These are phyloP conservation scores for Betta splendens DNA, from an alignment of 2,797 vertebrate species.

Conservation along the genomic window DNA sequence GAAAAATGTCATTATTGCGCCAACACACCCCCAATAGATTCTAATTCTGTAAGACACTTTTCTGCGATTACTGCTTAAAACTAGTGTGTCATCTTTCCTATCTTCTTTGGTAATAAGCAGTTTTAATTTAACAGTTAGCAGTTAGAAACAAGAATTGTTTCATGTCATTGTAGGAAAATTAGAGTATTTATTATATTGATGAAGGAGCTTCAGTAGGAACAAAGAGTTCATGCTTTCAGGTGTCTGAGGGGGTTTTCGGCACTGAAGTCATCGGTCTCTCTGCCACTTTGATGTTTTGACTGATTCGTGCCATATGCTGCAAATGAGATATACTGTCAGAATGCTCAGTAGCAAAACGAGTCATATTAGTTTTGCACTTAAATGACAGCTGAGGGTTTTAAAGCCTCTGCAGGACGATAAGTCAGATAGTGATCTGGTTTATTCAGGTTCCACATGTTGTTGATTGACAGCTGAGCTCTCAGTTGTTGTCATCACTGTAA, in stretches of 20 bases:
- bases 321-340: not conserved
- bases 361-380: not conserved
- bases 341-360: not conserved
- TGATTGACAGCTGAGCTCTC: not conserved
- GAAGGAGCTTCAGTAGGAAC: not conserved
- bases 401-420: not conserved
- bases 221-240: not conserved
- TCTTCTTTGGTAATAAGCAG: not conserved
- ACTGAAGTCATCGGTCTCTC: not conserved
- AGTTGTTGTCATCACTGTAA: not conserved
- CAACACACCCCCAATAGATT: not conserved
- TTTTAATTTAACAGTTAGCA: not conserved
- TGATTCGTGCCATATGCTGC: constrained; percentile 6
- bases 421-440: not conserved
- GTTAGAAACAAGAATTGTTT: not conserved
- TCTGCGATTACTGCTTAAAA: not conserved
- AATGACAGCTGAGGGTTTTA: not conserved
- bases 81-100: not conserved
- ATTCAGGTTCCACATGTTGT: not conserved
- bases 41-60: not conserved
- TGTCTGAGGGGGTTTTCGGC: not conserved
- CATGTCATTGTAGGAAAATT: not conserved
- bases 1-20: not conserved
- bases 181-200: not conserved
- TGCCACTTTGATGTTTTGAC: not conserved